A percentile compares a stretch with the other conserved stretches of the same genome.
These are phyloP conservation scores for Nephotettix cincticeps DNA, from an alignment of 1,140 invertebrate genomes.

Conservation along the genomic window DNA sequence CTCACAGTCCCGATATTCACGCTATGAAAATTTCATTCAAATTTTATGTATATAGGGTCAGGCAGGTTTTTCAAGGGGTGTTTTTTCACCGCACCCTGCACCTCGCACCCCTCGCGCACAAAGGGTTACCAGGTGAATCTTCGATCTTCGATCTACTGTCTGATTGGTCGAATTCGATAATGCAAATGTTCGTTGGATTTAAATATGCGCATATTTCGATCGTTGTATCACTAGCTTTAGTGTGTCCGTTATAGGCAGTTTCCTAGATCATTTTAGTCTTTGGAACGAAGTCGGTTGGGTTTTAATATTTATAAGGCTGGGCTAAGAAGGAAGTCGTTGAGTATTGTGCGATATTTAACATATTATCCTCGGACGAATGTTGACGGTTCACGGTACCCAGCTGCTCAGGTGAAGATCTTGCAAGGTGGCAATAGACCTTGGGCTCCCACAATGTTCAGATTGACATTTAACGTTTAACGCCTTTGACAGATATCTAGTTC, in stretches of 20 bases:
- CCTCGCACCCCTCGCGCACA: not conserved
- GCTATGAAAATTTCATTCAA: constrained; percentile 20
- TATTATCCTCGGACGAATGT: too few relatives aligned
- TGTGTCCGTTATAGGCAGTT: not conserved
- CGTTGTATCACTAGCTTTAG: not conserved
- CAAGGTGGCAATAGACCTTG: too few relatives aligned
- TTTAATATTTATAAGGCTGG: constrained; percentile 9
- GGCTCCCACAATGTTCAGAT: too few relatives aligned
- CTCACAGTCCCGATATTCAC: constrained; percentile 10
- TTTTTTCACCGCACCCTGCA: not conserved
- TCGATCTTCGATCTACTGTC: not conserved
- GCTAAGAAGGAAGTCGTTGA: constrained; percentile 20
- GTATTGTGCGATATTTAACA: not conserved
- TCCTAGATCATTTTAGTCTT: not conserved
- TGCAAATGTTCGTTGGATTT: not conserved
- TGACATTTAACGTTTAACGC: too few relatives aligned
- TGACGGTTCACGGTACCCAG: too few relatives aligned
- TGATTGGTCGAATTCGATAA: not conserved
- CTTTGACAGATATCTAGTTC: too few relatives aligned
- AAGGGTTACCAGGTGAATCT: constrained; percentile 9
- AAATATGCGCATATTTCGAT: constrained; percentile 16
- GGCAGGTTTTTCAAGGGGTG: constrained; percentile 17
- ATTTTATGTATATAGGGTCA: constrained; percentile 16
- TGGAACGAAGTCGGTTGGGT: not conserved
- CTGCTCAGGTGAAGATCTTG: too few relatives aligned